phyloP scores from a whole-genome alignment of 2,113 vertebrate species.

The Phoenicopterus ruber region DNA sequence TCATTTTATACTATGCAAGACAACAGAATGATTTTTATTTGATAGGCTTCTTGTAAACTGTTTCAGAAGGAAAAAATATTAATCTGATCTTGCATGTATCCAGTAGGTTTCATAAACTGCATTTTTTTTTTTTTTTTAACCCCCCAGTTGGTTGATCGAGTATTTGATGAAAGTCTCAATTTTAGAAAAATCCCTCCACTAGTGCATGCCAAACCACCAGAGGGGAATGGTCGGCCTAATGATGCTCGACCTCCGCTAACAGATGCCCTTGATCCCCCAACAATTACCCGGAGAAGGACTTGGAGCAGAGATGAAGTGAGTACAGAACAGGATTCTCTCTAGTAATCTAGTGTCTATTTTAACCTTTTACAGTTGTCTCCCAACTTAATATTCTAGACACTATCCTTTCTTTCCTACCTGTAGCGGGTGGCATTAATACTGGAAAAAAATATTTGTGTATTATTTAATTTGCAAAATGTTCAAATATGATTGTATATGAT shows the following conservation, averaged over 20 bases:
- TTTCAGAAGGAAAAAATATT: slow-evolving; percentile 23
- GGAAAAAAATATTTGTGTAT: background rate
- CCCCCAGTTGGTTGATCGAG: slow-evolving; percentile 91
- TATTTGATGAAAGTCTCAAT: slow-evolving; percentile 99
- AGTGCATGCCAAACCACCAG: slow-evolving; percentile 85
- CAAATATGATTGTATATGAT: background rate
- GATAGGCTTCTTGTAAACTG: background rate
- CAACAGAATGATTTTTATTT: slow-evolving; percentile 25
- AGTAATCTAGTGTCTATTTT: background rate
- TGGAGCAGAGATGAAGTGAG: slow-evolving; percentile 98
- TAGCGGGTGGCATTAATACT: background rate
- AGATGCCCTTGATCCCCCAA: slow-evolving; percentile 85
- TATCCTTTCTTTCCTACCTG: background rate
- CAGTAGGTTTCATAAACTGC: slow-evolving; percentile 21
- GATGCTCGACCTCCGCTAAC: slow-evolving; percentile 83
- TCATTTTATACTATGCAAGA: background rate
- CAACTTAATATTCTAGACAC: background rate
- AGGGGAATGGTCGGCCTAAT: slow-evolving; percentile 84
- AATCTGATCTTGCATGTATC: background rate
- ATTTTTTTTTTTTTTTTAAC: slow-evolving; percentile 57
- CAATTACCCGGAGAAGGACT: slow-evolving; percentile 90
- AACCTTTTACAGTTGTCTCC: background rate
- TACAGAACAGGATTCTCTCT: background rate
- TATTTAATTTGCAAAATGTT: background rate
- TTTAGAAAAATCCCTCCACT: slow-evolving; percentile 95